Evolutionary conservation across 2,888 invertebrate genomes (phyloP), one percentile per base, ranked within the genome.

Genomic region (Aporophyla nigra): DNA sequence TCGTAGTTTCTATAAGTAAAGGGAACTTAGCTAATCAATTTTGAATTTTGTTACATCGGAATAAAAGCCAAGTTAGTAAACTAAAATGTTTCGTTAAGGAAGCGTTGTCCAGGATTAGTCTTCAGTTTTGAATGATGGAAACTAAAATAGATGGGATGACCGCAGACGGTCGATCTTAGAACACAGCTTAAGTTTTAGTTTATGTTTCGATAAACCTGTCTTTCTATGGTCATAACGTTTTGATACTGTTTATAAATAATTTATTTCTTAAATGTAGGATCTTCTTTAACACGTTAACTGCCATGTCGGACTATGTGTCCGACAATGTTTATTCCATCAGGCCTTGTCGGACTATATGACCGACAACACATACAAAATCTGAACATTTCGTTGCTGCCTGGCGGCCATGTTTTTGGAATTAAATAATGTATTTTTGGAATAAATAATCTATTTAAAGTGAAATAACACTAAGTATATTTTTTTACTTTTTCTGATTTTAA

Each of bases 81-180:
- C 33, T 4, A 61, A 27, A 46, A 63, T 58, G 33, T 61, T 71
- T 80, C 3, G 40, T 61, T 53, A 40, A 71, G 68, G 63, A 84
- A 80, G 61, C 49, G 53, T 27, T 53, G 51, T 69, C 68, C 66
- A 71, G 68, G 65, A 75, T 71, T 49, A 66, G 61, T 70, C 46
- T 78, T 73, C 27, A 53, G 56, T 46, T 69, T 83, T 75, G 59
- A 82, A 63, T 82, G 75, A 75, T 75, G 71, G 65, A 80, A 68
- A 75, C 85, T 40, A 80, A 82, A 82, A 84, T 84, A 82, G 85
- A 84, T 59, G 56, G 58, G 27, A 58, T 83, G 49, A 49, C 63
- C 65, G 51, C 68, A 49, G 54, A 62, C 51, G 33, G 51, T 21
- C 24, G 61, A 54, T 62, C 67, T 70, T 73, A 24, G 24, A 61